Base-by-base conservation (phyloP, 2,797 vertebrate species). In the Syncerus caffer region DNA sequence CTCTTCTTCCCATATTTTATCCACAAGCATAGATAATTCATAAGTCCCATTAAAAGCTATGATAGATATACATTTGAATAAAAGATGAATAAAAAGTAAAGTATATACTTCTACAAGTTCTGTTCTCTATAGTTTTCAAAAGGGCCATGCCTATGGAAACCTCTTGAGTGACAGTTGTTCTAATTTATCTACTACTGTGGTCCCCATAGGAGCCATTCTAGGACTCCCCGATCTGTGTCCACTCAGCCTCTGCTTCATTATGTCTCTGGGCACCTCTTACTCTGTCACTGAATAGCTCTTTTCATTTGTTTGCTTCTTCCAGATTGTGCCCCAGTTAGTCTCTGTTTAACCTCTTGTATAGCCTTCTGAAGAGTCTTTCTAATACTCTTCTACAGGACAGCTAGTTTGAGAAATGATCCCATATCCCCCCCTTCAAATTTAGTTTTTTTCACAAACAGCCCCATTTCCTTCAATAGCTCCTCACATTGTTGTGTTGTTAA, bases 381-480 rank as follows among this genome's bases (percentile, higher is more conserved):
- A 3, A 51, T 45, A 38, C 29, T 76, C 21, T 97, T 89, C 62
- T 80, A 50, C 4, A 85, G 51, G 76, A 80, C 51, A 55, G 85
- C 17, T 74, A 79, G 47, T 64, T 34, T 29, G 62, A 94, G 85
- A 95, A 78, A 27, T 15, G 6, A 80, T 34, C 15, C 67, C 67
- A 58, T 7, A n/a, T 29, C 2, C 21, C 53, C 89, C 86, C 4
- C 13, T 96, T 97, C 95, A 82, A n/a, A 80, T 78, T 55, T 31
- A 51, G 89, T 93, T 67, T 95, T 42, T 9, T 64, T 95, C 89
- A 90, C 67, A 90, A 93, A 97, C 83, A 86, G 47, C 29, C 80
- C 64, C 17, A 60, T 80, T 96, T 97, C 96, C 92, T 96, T 87
- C 92, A 67, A 6, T 9, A 95, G 88, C 67, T 88, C 51, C 31